A percentile compares a stretch with the other conserved stretches of the same genome.
Evolutionary conservation across 2,888 invertebrate genomes (phyloP).

Genomic region (Drosophila peninsularis): DNA sequence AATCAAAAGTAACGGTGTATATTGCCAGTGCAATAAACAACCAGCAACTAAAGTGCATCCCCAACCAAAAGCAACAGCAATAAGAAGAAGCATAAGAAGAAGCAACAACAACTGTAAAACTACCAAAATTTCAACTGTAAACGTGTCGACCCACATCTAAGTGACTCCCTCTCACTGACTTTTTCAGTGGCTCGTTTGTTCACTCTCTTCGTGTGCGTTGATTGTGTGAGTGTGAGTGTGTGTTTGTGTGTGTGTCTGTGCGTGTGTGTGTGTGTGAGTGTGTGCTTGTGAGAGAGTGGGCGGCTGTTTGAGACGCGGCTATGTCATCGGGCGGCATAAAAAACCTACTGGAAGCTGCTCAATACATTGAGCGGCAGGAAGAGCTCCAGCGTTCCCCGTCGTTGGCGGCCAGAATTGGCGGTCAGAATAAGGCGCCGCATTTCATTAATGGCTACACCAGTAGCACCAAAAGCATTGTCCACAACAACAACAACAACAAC

Average conservation of each 20-base stretch:
- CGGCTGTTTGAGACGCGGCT: slow-evolving; percentile 61
- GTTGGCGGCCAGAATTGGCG: slow-evolving; percentile 31
- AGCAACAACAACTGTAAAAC: slow-evolving; percentile 21
- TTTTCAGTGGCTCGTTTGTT: background rate
- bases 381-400: slow-evolving; percentile 66
- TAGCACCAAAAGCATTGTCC: slow-evolving; percentile 23
- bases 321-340: slow-evolving; percentile 79
- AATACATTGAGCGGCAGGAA: slow-evolving; percentile 83
- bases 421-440: slow-evolving; percentile 6
- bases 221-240: slow-evolving; percentile 29
- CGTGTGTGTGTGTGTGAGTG: slow-evolving; percentile 16
- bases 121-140: slow-evolving; percentile 46
- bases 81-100: slow-evolving; percentile 20
- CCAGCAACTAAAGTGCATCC: slow-evolving; percentile 37
- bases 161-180: slow-evolving; percentile 28
- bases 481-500: slow-evolving; percentile 59
- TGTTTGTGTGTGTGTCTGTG: slow-evolving; percentile 20
- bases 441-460: slow-evolving; percentile 39
- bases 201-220: slow-evolving; percentile 19
- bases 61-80: slow-evolving; percentile 33
- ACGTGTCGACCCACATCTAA: slow-evolving; percentile 62
- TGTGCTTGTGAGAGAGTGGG: slow-evolving; percentile 34
- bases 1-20: slow-evolving; percentile 38
- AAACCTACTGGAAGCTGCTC: slow-evolving; percentile 82
- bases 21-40: slow-evolving; percentile 41